Base-by-base conservation (phyloP, 2,888 invertebrate genomes). In the Euzophera pinguis region DNA sequence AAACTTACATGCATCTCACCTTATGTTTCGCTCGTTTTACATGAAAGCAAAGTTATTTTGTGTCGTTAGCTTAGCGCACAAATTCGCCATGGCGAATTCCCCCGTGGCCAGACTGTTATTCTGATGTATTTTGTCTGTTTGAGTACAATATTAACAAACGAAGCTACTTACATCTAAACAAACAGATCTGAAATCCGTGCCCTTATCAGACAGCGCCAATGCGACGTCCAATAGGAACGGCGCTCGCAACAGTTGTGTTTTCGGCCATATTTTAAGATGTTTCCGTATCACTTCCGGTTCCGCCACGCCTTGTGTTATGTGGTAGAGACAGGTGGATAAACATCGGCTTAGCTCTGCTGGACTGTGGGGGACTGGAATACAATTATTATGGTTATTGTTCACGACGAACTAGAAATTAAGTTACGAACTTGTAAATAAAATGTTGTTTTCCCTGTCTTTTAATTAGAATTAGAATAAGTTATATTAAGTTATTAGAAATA, bases 241-340 rank as follows among this genome's bases (percentile, higher is more conserved):
- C 0, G 80, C 71, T 5, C 81, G 57, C 9, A 87, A 53, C 55
- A 90, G 62, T 63, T 84, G 87, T 0, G 81, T 78, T 41, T 71
- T 72, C 0, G 89, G 86, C 89, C 89, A 89, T 7, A 58, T 34
- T 52, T 72, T 80, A 35, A 89, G 65, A 39, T 81, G 77, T 42
- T 73, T 78, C 9, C 78, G 68, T 1, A 84, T 71, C 0, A 78
- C 50, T 45, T 81, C 81, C 0, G 81, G 79, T 10, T 85, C 83
- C 0, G 79, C 80, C 0, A 76, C 73, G 1, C 86, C 86, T 57
- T 83, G 80, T 0, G 81, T 65, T 35, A 84, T 71, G 64, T 88
- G 88, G 69, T 83, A 89, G 52, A 90, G 65, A 55, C 88, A 86
- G 0, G 87, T 88, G 0, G 86, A 87, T 0, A 87, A 69, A 29